Percentiles rank a stretch among this genome's conserved stretches.
phyloP scores from a whole-genome alignment of 2,888 invertebrate species.

The Drosophila helvetica region DNA sequence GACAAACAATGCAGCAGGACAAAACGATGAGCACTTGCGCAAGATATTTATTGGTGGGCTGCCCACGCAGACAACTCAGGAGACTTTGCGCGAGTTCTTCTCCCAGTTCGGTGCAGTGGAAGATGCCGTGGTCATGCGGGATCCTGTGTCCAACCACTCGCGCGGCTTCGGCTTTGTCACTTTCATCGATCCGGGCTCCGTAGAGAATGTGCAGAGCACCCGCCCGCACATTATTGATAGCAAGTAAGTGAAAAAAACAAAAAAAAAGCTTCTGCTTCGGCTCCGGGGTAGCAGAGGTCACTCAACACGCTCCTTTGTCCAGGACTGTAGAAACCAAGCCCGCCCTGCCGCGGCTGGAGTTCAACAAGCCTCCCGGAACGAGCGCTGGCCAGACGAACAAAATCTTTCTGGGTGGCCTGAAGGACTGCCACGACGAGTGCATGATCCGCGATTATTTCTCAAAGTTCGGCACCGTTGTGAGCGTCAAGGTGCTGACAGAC shows the following conservation, averaged over 20 bases:
- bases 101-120: conserved; percentile 78
- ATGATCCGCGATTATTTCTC: conserved; percentile 77
- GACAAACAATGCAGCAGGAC: neutral
- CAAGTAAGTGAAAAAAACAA: conserved; percentile 84
- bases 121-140: conserved; percentile 81
- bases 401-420: conserved; percentile 81
- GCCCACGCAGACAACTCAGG: conserved; percentile 75
- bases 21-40: conserved; percentile 74
- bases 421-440: conserved; percentile 79
- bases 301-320: conserved; percentile 20
- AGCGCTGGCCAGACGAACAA: conserved; percentile 69
- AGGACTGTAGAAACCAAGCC: conserved; percentile 81
- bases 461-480: conserved; percentile 75
- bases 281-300: neutral
- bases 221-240: conserved; percentile 80
- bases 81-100: conserved; percentile 73
- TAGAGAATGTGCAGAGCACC: conserved; percentile 79
- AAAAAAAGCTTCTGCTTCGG: conserved; percentile 66
- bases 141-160: conserved; percentile 79
- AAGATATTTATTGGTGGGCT: conserved; percentile 82
- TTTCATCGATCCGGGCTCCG: conserved; percentile 67
- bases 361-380: conserved; percentile 60
- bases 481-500: conserved; percentile 79
- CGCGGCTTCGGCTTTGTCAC: conserved; percentile 82
- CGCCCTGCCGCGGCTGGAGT: conserved; percentile 79